These are phyloP conservation scores for Aleiodes sp. DNA, from an alignment of 1,140 invertebrate species.

Conservation along the genomic window DNA sequence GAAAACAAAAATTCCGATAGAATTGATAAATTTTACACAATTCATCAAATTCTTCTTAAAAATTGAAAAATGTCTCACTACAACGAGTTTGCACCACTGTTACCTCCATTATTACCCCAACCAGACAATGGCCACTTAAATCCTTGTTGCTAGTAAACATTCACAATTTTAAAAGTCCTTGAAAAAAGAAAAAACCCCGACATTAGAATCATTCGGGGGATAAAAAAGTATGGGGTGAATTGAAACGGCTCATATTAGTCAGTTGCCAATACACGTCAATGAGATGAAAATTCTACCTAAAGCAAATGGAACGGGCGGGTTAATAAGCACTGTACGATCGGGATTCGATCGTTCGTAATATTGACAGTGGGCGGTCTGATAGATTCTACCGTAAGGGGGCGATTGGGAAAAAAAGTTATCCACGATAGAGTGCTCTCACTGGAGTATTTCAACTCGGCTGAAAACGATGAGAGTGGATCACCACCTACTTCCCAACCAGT, in stretches of 20 bases:
- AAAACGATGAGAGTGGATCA: conserved; percentile 21
- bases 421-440: background rate
- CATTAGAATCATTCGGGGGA: background rate
- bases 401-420: background rate
- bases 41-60: no score
- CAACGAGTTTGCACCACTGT: no score
- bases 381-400: conserved; percentile 33
- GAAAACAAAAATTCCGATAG: no score
- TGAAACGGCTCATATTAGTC: background rate
- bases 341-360: conserved; percentile 39
- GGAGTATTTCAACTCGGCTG: conserved; percentile 14
- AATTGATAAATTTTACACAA: no score
- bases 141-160: background rate
- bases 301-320: conserved; percentile 38
- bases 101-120: no score
- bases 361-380: conserved; percentile 43
- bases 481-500: conserved; percentile 28
- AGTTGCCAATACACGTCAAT: background rate
- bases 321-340: conserved; percentile 43
- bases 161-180: background rate
- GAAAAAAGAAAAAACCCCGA: no score
- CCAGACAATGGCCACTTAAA: background rate
- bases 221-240: background rate
- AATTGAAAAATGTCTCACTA: no score
- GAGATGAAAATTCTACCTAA: background rate